phyloP scores from a whole-genome alignment of 2,113 vertebrate species.

The Promerops cafer region DNA sequence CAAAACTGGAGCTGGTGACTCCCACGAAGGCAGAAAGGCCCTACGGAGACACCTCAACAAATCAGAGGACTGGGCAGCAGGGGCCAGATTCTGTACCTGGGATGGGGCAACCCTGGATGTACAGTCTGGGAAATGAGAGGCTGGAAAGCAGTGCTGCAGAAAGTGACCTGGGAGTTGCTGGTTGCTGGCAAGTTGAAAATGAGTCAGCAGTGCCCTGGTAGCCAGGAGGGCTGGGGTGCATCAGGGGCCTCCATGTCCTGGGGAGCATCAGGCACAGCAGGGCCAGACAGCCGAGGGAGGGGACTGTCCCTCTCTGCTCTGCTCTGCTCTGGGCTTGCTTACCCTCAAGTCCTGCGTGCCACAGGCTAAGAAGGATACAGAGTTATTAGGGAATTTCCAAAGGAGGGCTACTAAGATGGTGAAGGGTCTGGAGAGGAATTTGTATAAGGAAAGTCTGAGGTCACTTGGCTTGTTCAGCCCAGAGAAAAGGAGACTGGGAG shows the following conservation, averaged over 20 bases:
- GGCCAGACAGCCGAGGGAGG: not conserved
- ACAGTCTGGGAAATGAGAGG: not conserved
- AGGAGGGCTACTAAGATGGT: accelerated
- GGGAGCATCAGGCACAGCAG: not conserved
- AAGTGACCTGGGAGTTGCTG: not conserved
- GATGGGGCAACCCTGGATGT: not conserved
- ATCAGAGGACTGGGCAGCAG: not conserved
- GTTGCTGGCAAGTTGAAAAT: not conserved
- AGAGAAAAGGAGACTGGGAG: not conserved
- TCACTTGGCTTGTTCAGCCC: not conserved
- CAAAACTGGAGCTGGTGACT: not conserved
- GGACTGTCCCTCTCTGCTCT: not conserved
- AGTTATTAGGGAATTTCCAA: not conserved
- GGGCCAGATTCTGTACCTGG: not conserved
- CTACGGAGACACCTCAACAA: accelerated
- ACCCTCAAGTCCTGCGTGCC: not conserved
- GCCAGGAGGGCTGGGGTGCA: not conserved
- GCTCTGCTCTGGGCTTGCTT: not conserved
- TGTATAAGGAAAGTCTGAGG: not conserved
- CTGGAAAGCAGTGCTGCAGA: not conserved
- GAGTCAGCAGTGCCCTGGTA: not conserved
- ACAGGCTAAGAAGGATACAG: not conserved
- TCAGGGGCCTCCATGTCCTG: not conserved
- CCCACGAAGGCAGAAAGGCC: not conserved
- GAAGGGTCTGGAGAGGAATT: not conserved